Evolutionary conservation across 2,888 invertebrate genomes (phyloP), one percentile per base, ranked within the genome.

Genomic region (Drosophila tripunctata): DNA sequence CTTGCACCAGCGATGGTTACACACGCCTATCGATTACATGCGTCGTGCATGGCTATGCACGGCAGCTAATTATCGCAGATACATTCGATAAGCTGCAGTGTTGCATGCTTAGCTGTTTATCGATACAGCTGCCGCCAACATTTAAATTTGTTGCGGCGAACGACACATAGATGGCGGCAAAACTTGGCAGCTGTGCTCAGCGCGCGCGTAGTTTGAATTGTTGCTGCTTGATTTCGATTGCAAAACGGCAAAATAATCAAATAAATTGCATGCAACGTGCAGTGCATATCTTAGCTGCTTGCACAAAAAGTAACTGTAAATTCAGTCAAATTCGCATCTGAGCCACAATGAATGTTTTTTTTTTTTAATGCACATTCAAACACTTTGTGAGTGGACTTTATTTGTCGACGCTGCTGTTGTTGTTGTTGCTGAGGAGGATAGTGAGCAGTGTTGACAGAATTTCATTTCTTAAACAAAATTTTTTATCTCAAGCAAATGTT

Each of bases 1-100:
- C 64, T 58, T 72, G 52, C 51, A 75, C 75, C 67, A 69, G 69
- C 67, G 69, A 69, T 71, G 68, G 61, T 45, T 27, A n/a, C 19
- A 40, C 6, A 24, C 48, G 61, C 56, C 75, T n/a, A n/a, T n/a
- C n/a, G n/a, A n/a, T n/a, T n/a, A n/a, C n/a, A n/a, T n/a, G n/a
- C n/a, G n/a, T n/a, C n/a, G n/a, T n/a, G n/a, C n/a, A n/a, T n/a
- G n/a, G n/a, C n/a, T n/a, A n/a, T n/a, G n/a, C n/a, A n/a, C n/a
- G n/a, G n/a, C n/a, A n/a, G n/a, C n/a, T n/a, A n/a, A n/a, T n/a
- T n/a, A n/a, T n/a, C n/a, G n/a, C n/a, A n/a, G 74, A 67, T 70
- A 51, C 27, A 36, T n/a, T 48, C 76, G 71, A 63, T 71, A 36
- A 10, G n/a, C 21, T n/a, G 10, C 8, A 36, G 22, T 58, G 44